These are phyloP conservation scores for Tryphoninae sp. DNA, from an alignment of 2,888 invertebrate genomes.

Conservation along the genomic window DNA sequence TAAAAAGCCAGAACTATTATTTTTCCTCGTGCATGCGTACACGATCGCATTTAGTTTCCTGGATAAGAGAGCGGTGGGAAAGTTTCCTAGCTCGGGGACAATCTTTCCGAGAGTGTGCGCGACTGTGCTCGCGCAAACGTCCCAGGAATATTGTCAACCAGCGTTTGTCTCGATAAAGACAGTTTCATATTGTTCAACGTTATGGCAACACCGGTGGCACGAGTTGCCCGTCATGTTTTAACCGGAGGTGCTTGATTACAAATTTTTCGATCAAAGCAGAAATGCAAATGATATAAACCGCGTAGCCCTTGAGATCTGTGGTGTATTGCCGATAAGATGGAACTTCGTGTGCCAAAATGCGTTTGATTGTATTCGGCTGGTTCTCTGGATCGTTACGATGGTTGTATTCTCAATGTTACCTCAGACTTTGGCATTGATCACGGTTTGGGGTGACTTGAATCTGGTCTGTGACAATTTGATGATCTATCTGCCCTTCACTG, in stretches of 20 bases:
- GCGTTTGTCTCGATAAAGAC: background rate
- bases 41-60: background rate
- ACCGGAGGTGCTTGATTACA: background rate
- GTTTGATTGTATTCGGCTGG: background rate
- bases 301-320: background rate
- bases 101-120: background rate
- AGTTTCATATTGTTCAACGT: background rate
- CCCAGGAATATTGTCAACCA: background rate
- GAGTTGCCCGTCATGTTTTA: background rate
- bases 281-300: background rate
- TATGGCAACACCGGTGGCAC: background rate
- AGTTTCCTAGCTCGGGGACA: background rate
- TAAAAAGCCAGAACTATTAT: background rate
- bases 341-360: background rate
- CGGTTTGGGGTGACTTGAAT: conserved; percentile 24
- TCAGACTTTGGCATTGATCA: conserved; percentile 27
- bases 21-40: background rate
- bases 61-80: background rate
- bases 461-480: conserved; percentile 43
- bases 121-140: background rate
- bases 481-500: conserved; percentile 10
- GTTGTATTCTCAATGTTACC: conserved; percentile 19
- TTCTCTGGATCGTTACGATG: background rate
- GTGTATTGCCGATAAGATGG: background rate
- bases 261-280: background rate